Evolutionary conservation across 2,113 vertebrate genomes (phyloP).

Genomic region (Puntigrus tetrazona): DNA sequence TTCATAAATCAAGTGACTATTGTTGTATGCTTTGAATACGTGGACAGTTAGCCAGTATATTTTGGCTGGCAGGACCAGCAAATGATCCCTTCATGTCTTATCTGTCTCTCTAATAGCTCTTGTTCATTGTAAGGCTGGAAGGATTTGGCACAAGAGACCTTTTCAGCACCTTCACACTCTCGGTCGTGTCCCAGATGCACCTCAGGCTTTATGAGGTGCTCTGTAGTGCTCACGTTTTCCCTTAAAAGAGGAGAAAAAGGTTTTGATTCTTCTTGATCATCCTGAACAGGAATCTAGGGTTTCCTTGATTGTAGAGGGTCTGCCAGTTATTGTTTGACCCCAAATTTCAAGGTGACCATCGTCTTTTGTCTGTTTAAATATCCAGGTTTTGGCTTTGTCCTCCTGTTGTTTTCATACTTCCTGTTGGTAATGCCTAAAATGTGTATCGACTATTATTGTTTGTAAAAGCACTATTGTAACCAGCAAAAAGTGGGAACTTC

Average conservation of each 20-base stretch:
- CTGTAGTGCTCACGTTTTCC: background rate
- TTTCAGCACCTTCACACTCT: constrained; percentile 69
- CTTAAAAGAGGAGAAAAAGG: background rate
- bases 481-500: background rate
- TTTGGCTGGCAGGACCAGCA: constrained; percentile 16
- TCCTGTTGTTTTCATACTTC: background rate
- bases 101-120: constrained; percentile 49
- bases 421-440: background rate
- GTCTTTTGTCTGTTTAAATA: background rate
- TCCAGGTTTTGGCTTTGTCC: background rate
- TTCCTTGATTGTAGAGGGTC: background rate
- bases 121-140: constrained; percentile 57
- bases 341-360: background rate
- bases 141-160: constrained; percentile 66
- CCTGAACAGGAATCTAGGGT: background rate
- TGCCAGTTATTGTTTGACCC: background rate
- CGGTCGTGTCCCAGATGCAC: background rate
- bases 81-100: constrained; percentile 51
- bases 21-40: constrained; percentile 17
- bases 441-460: background rate
- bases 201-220: constrained; percentile 1
- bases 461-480: background rate
- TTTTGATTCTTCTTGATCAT: background rate
- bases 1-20: constrained; percentile 16
- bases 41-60: constrained; percentile 24